A percentile compares a stretch with the other conserved stretches of the same genome.
phyloP scores from a whole-genome alignment of 2,888 invertebrate genomes.

The Morpho deidamia region DNA sequence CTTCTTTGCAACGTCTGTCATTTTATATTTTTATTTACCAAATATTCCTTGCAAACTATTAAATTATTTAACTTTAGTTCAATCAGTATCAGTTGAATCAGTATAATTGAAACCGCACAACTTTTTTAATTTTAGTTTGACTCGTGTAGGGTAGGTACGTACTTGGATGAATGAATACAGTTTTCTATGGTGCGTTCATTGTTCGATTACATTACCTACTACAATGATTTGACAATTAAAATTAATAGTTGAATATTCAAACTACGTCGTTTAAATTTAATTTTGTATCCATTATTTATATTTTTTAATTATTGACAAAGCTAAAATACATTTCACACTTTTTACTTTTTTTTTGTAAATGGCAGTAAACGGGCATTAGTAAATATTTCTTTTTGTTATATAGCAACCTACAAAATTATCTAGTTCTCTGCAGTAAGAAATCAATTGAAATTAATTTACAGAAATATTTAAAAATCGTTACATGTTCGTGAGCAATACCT shows the following conservation, averaged over 20 bases:
- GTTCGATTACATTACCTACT: neutral
- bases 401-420: slow-evolving; percentile 12
- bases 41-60: slow-evolving; percentile 11
- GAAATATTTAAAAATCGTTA: no score
- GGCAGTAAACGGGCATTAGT: neutral
- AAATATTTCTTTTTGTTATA: slow-evolving; percentile 3
- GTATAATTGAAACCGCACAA: slow-evolving; percentile 17
- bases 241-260: slow-evolving; percentile 10
- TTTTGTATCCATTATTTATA: slow-evolving; percentile 16
- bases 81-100: slow-evolving; percentile 9
- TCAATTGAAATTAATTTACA: no score
- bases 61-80: slow-evolving; percentile 5
- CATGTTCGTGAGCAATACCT: no score
- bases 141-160: slow-evolving; percentile 26
- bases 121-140: slow-evolving; percentile 23
- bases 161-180: slow-evolving; percentile 39
- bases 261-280: slow-evolving; percentile 8
- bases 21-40: slow-evolving; percentile 34
- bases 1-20: slow-evolving; percentile 72
- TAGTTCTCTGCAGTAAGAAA: no score
- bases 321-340: slow-evolving; percentile 8
- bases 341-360: slow-evolving; percentile 9
- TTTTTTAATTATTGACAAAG: neutral
- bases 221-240: slow-evolving; percentile 4
- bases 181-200: slow-evolving; percentile 19